A percentile compares a stretch with the other conserved stretches of the same genome.
Conservation (phyloP, 2,888 invertebrate species). For the Nowickia ferox region DNA sequence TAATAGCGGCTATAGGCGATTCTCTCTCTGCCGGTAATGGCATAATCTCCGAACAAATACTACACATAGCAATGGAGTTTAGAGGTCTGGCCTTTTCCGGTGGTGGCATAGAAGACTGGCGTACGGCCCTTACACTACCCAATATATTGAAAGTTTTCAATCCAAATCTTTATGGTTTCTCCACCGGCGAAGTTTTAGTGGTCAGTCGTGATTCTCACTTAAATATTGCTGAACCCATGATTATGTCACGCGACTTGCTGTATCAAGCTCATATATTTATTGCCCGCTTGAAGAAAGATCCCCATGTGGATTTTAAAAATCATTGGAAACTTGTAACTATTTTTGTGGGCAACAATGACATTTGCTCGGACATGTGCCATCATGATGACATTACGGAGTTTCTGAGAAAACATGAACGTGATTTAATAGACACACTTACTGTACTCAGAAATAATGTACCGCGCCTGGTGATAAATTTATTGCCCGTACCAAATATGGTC, state of each 20-base stretch:
- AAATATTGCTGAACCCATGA: slow-evolving; percentile 81
- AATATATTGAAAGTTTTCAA: slow-evolving; percentile 87
- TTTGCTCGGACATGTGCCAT: slow-evolving; percentile 85
- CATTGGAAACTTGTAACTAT: slow-evolving; percentile 87
- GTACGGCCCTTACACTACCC: slow-evolving; percentile 84
- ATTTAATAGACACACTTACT: slow-evolving; percentile 84
- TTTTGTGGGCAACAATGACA: slow-evolving; percentile 86
- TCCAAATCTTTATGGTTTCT: slow-evolving; percentile 85
- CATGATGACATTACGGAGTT: slow-evolving; percentile 79
- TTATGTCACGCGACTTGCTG: slow-evolving; percentile 78
- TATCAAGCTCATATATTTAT: slow-evolving; percentile 77
- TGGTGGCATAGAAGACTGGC: slow-evolving; percentile 85
- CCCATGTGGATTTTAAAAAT: slow-evolving; percentile 83
- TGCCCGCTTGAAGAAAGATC: slow-evolving; percentile 77
- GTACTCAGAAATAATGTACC: slow-evolving; percentile 85
- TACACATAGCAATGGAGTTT: slow-evolving; percentile 84
- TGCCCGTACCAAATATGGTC: slow-evolving; percentile 77
- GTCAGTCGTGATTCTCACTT: slow-evolving; percentile 76
- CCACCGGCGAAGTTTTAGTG: slow-evolving; percentile 77
- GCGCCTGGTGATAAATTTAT: slow-evolving; percentile 78
- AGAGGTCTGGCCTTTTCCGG: slow-evolving; percentile 84
- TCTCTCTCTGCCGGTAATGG: slow-evolving; percentile 86
- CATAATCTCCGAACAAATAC: slow-evolving; percentile 83
- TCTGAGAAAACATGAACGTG: slow-evolving; percentile 83
- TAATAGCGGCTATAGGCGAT: slow-evolving; percentile 86